These are phyloP conservation scores for Lepisosteus oculatus DNA, from an alignment of 2,113 vertebrate species.

Conservation along the genomic window DNA sequence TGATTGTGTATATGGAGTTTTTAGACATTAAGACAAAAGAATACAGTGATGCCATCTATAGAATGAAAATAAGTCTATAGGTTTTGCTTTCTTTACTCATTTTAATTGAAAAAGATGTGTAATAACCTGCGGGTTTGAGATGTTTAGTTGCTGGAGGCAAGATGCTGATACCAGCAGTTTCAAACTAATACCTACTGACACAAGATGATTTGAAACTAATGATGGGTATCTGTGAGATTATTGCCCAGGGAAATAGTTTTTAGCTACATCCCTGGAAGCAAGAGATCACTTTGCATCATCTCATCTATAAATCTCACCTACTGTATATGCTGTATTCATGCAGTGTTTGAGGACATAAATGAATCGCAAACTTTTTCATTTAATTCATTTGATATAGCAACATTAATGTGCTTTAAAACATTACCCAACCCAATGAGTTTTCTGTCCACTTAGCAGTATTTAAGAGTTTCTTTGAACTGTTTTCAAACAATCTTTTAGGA, in stretches of 20 bases:
- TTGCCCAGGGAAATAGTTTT: background rate
- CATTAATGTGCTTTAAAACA: no score
- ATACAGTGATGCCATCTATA: no score
- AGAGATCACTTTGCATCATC: background rate
- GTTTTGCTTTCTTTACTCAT: background rate
- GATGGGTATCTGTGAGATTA: slow-evolving; percentile 2
- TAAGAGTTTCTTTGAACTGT: no score
- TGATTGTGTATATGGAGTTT: no score
- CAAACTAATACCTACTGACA: background rate
- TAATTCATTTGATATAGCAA: no score
- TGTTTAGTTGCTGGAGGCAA: background rate
- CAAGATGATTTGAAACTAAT: background rate
- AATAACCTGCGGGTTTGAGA: no score
- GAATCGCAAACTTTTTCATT: no score
- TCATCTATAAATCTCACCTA: background rate
- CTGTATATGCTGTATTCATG: background rate
- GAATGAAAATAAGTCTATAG: no score
- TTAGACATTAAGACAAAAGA: no score
- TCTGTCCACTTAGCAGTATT: no score
- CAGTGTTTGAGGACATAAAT: background rate
- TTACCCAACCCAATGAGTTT: no score
- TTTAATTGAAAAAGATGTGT: background rate
- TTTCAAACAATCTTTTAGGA: no score
- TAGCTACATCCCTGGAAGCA: background rate
- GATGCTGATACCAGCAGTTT: background rate